Evolutionary conservation across 2,113 vertebrate genomes (phyloP).

Genomic region (Ceratotherium simum): DNA sequence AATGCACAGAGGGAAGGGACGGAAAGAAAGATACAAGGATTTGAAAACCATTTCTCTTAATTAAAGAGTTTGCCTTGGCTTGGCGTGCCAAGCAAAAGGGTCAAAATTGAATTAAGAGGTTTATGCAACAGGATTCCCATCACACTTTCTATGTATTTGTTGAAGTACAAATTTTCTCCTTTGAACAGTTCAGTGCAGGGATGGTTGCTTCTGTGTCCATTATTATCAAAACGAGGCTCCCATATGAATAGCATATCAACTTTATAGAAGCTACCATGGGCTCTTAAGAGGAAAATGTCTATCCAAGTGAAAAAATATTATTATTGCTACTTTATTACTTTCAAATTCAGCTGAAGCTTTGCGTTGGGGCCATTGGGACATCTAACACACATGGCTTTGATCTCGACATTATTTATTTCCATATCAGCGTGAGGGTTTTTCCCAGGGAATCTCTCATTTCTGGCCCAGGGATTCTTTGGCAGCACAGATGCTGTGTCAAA

Average conservation of each 20-base stretch:
- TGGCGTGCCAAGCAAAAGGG: background rate
- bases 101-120: background rate
- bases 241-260: background rate
- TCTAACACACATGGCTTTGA: constrained; percentile 68
- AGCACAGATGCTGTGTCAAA: constrained; percentile 2
- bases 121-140: background rate
- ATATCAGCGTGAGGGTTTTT: constrained; percentile 63
- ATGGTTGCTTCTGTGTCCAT: background rate
- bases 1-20: background rate
- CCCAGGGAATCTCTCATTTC: constrained; percentile 68
- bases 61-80: background rate
- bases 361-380: background rate
- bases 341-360: constrained; percentile 53
- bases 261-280: constrained; percentile 18
- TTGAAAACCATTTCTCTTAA: constrained; percentile 20
- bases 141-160: background rate
- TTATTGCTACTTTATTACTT: constrained; percentile 70
- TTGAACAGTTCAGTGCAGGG: background rate
- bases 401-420: constrained; percentile 78
- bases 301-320: constrained; percentile 66
- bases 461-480: constrained; percentile 55
- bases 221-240: constrained; percentile 51
- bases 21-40: background rate
- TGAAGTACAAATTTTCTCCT: background rate
- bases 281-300: constrained; percentile 56